phyloP scores from a whole-genome alignment of 1,140 invertebrate species.

The Coboldia fuscipes region DNA sequence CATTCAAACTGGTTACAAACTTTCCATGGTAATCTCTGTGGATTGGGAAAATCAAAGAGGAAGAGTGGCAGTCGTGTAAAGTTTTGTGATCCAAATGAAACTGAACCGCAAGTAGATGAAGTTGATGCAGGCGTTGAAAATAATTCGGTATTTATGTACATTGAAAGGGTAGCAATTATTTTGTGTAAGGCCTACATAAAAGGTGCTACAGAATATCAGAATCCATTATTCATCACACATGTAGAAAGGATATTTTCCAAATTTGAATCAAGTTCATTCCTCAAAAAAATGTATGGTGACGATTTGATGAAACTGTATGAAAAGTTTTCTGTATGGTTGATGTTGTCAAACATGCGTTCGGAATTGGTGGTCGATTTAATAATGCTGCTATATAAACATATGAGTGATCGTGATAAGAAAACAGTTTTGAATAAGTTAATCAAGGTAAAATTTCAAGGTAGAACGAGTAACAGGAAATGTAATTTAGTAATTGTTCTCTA shows the following conservation, averaged over 20 bases:
- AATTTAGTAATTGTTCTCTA: slow-evolving; percentile 4
- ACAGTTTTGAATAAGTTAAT: slow-evolving; percentile 26
- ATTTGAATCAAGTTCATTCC: slow-evolving; percentile 4
- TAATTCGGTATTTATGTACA: too few species aligned
- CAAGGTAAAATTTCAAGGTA: slow-evolving; percentile 18
- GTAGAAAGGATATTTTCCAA: neutral
- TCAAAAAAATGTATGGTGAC: slow-evolving; percentile 8
- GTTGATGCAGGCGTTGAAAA: too few species aligned
- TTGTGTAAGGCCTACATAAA: too few species aligned
- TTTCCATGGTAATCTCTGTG: too few species aligned
- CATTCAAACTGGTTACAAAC: too few species aligned
- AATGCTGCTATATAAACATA: slow-evolving; percentile 30
- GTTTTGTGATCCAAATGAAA: neutral
- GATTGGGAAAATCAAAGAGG: neutral
- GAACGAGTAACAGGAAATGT: too few species aligned
- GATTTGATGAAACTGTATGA: slow-evolving; percentile 25
- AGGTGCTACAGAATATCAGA: too few species aligned
- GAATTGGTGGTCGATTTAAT: slow-evolving; percentile 30
- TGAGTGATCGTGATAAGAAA: slow-evolving; percentile 23
- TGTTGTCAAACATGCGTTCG: slow-evolving; percentile 12
- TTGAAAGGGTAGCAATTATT: too few species aligned
- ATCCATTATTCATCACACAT: too few species aligned
- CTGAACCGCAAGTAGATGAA: too few species aligned
- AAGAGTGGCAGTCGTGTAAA: neutral
- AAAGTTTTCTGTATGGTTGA: slow-evolving; percentile 25